A percentile compares a stretch with the other conserved stretches of the same genome.
Conservation (phyloP, 2,888 invertebrate species). For the Drosophila multiciliata region DNA sequence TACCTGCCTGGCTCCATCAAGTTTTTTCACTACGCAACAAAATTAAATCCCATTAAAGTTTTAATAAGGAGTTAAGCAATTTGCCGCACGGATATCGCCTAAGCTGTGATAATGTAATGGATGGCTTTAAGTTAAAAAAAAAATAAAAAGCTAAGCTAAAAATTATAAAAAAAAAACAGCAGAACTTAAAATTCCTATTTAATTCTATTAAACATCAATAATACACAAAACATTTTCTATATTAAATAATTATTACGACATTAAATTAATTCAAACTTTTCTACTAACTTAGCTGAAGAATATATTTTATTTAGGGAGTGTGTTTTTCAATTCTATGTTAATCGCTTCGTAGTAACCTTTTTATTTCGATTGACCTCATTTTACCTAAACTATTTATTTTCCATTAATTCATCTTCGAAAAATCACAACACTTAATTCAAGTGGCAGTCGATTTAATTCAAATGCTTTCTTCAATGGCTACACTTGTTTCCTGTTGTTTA, state of each 20-base stretch:
- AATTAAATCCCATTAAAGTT: background rate
- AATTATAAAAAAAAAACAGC: background rate
- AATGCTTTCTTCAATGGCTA: constrained; percentile 24
- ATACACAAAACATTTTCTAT: background rate
- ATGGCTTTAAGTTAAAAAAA: background rate
- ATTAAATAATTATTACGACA: no score
- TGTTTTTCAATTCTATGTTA: background rate
- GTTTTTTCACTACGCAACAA: background rate
- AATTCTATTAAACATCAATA: background rate
- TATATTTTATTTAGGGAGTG: background rate
- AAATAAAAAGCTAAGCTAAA: background rate
- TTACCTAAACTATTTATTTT: background rate
- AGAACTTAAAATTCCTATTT: background rate
- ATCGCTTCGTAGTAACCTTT: background rate
- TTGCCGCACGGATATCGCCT: background rate
- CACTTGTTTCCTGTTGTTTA: constrained; percentile 41
- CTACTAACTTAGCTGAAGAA: background rate
- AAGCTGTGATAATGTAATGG: background rate
- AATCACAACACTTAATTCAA: background rate
- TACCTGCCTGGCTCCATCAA: background rate
- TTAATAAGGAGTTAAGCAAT: background rate
- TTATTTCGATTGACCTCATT: background rate
- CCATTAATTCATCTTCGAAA: background rate
- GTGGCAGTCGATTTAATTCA: constrained; percentile 1
- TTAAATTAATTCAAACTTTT: background rate